Base-by-base conservation (phyloP, 2,113 vertebrate species). In the Pavo muticus region DNA sequence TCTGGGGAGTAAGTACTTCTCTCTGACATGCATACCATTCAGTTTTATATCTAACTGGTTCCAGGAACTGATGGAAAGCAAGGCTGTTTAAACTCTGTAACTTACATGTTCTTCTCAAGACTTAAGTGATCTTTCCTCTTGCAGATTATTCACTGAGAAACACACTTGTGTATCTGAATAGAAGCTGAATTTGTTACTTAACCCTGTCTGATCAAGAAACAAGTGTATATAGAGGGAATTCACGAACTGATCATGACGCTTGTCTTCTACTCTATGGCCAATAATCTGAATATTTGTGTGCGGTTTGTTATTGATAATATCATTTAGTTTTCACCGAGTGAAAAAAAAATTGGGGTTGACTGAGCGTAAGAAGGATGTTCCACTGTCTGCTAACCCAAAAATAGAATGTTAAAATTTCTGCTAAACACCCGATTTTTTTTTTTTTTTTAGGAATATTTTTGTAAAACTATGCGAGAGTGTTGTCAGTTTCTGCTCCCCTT, bases 141-240 rank as follows among this genome's bases (percentile, higher is more conserved):
- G 57, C 75, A 57, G 74, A 75, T 95, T 84, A 95, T 92, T 92
- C 87, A 79, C 70, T 82, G 87, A 91, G 90, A 95, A 87, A 79
- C 48, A 59, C 74, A 42, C 74, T 87, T 84, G 52, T 78, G 27
- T 60, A 40, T 64, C 52, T 75, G 63, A 75, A 71, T 47, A 92
- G 50, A 91, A 93, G 59, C 35, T 79, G 78, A 84, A 79, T 93
- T 56, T 47, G 37, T 95, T 84, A 27, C 9, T 40, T 71, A 29
- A 14, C 16, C 0, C 74, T 81, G 11, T 39, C 44, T 78, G 47
- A 75, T 56, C 44, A 85, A 45, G 29, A 89, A 81, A 54, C 0
- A 69, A 11, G 24, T 54, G 52, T 54, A 35, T 35, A 8, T 54
- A 10, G 35, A 4, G 0, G 64, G 64, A 89, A 56, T 48, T 56